These are phyloP conservation scores for Bombus terrestris DNA, from an alignment of 1,140 invertebrate genomes.

Conservation along the genomic window DNA sequence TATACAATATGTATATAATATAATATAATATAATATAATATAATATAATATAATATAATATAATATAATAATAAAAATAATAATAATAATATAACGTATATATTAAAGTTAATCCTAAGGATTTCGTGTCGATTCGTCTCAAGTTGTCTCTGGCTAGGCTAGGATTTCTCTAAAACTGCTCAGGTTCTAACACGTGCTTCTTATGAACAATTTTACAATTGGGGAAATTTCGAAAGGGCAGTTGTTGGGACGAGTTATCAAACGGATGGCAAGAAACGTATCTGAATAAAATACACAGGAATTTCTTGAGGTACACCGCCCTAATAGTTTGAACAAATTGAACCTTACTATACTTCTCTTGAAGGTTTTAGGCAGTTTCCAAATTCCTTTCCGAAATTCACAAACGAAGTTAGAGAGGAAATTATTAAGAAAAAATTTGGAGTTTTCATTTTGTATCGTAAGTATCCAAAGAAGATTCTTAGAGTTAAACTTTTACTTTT, in stretches of 20 bases:
- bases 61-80: constrained; percentile 21
- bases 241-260: not conserved
- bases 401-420: too few species aligned
- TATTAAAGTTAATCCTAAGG: constrained; percentile 47
- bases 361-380: too few species aligned
- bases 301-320: not conserved
- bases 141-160: constrained; percentile 23
- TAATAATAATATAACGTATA: constrained; percentile 29
- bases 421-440: too few species aligned
- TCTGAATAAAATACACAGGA: not conserved
- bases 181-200: constrained; percentile 41
- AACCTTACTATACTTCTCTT: not conserved
- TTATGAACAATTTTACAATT: constrained; percentile 61
- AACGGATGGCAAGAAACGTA: constrained; percentile 3
- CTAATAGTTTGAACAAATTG: not conserved
- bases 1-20: constrained; percentile 66
- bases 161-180: constrained; percentile 45
- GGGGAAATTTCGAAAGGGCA: not conserved
- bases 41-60: constrained; percentile 8
- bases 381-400: too few species aligned
- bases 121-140: constrained; percentile 52
- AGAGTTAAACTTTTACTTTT: too few species aligned
- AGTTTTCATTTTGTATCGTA: too few species aligned
- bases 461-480: too few species aligned
- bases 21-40: not conserved